Evolutionary conservation across 2,888 invertebrate genomes (phyloP).

Genomic region (Mythimna lalbum): DNA sequence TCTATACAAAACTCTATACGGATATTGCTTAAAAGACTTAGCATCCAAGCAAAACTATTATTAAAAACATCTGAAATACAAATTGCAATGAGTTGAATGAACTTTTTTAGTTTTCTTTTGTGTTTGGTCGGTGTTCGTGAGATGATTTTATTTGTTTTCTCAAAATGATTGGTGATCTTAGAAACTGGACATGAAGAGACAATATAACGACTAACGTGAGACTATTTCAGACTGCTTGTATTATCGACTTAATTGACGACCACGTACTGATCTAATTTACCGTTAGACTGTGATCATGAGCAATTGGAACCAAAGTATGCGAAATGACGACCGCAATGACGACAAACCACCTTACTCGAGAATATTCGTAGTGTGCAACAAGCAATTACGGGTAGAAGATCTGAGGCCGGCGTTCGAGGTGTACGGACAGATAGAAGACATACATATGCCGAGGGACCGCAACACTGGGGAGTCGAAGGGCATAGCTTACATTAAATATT

Average conservation of each 20-base stretch:
- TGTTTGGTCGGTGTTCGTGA: conserved; percentile 37
- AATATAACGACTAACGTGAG: conserved; percentile 56
- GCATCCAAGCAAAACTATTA: too few species aligned
- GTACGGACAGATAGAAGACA: conserved; percentile 96
- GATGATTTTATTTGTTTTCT: conserved; percentile 32
- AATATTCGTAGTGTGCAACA: conserved; percentile 96
- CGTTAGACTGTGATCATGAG: conserved; percentile 64
- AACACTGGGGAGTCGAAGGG: conserved; percentile 96
- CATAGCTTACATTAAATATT: conserved; percentile 97
- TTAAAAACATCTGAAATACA: not conserved
- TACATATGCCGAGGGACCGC: conserved; percentile 97
- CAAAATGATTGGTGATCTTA: conserved; percentile 42
- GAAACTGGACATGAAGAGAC: conserved; percentile 55
- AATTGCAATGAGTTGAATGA: conserved; percentile 55
- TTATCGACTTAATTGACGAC: conserved; percentile 62
- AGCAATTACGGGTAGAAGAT: conserved; percentile 92
- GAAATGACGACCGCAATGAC: conserved; percentile 80
- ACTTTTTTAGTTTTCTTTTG: conserved; percentile 61
- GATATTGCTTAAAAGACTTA: too few species aligned
- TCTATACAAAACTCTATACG: too few species aligned
- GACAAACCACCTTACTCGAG: conserved; percentile 96
- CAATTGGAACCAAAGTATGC: conserved; percentile 61
- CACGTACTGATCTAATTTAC: conserved; percentile 60
- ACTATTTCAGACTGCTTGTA: conserved; percentile 56
- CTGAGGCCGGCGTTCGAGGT: conserved; percentile 94